Base-by-base conservation (phyloP, 1,140 invertebrate genomes). In the Atta cephalotes region DNA sequence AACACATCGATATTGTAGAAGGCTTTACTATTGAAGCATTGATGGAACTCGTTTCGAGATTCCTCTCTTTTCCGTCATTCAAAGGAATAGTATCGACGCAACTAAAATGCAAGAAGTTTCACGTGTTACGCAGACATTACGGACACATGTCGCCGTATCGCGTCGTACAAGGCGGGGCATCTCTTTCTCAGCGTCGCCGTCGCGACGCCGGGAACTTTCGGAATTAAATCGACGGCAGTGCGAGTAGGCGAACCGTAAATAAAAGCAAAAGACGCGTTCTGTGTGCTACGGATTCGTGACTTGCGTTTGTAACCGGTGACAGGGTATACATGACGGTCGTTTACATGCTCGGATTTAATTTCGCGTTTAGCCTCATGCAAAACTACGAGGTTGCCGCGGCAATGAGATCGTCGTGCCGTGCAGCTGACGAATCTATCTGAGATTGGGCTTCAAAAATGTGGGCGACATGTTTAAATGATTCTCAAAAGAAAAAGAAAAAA, bases 181-280 rank as follows among this genome's bases (percentile, higher is more conserved):
- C 70, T 76, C 70, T 74, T 56, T 49, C 21, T 65, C 65, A 28
- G 10, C n/a, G 56, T 51, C 62, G n/a, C 10, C 78, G 45, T 35
- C 77, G 78, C 77, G 39, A 63, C 62, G 68, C 79, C 35, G 51
- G 39, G 14, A 62, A 84, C 80, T 84, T 84, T 84, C 70, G 80
- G 25, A 76, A 84, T 84, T 84, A 84, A 74, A 82, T 82, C 80
- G 70, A 82, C 80, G 68, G 53, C 80, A 68, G 53, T 70, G 63
- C 53, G 68, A 82, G 39, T 56, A 16, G 39, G 70, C 80, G 56
- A 70, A 14, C 35, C 70, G 80, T 84, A 76, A 84, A 76, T 84
- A 84, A 84, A 65, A 84, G 80, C 70, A 39, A 76, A 76, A 84
- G 80, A 63, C 70, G 80, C 53, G 56, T 21, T 14, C 68, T 53